phyloP scores from a whole-genome alignment of 1,140 invertebrate genomes.

The Saccostrea glomerata region DNA sequence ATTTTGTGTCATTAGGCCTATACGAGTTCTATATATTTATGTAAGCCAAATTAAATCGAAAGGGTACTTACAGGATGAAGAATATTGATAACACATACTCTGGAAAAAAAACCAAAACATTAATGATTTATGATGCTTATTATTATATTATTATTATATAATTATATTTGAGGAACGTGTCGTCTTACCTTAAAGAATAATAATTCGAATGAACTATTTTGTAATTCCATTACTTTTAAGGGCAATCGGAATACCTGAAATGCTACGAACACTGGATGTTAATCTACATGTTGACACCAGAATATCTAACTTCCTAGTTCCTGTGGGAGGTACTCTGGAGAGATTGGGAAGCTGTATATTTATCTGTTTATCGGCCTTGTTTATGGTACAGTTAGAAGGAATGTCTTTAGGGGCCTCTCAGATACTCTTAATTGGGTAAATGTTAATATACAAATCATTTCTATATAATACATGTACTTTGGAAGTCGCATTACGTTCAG shows the following conservation, averaged over 20 bases:
- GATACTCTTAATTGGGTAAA: conserved; percentile 34
- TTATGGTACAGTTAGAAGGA: conserved; percentile 94
- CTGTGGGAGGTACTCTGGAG: conserved; percentile 93
- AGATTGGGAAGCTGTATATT: conserved; percentile 96
- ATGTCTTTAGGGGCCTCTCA: not conserved
- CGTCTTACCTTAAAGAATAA: too few relatives aligned
- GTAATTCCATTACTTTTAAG: not conserved
- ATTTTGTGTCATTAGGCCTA: too few relatives aligned
- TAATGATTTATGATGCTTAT: too few relatives aligned
- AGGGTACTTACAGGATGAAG: too few relatives aligned
- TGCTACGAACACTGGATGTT: conserved; percentile 50
- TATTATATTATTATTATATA: too few relatives aligned
- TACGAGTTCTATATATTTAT: too few relatives aligned
- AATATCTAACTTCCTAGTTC: conserved; percentile 86
- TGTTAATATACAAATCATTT: not conserved
- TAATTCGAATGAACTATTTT: too few relatives aligned
- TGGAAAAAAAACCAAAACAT: too few relatives aligned
- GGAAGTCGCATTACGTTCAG: not conserved
- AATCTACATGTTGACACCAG: conserved; percentile 52
- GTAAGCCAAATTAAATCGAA: too few relatives aligned
- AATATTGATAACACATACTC: too few relatives aligned
- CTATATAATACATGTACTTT: not conserved
- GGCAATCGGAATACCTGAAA: conserved; percentile 60
- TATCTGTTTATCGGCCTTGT: conserved; percentile 91
- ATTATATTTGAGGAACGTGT: too few relatives aligned